Conservation (phyloP, 64 coral and sea anemone genomes). For the Porites lutea region DNA sequence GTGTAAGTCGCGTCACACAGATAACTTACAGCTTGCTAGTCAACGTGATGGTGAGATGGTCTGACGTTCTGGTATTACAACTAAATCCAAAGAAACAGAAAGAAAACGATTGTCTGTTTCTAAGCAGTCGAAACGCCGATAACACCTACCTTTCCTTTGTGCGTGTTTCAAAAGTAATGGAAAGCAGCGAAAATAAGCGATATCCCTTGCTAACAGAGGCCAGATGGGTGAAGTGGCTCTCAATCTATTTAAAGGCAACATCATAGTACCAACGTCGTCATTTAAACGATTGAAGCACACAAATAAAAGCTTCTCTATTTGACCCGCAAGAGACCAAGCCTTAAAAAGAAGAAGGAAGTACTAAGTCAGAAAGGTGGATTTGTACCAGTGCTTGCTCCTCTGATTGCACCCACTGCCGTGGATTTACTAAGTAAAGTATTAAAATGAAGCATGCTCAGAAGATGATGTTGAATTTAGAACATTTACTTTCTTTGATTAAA, state of each 20-base stretch:
- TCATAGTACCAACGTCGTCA: constrained; percentile 5
- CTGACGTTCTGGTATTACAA: too few relatives aligned
- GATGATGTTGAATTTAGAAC: background rate
- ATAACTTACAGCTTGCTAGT: too few relatives aligned
- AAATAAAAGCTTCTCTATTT: constrained; percentile 38
- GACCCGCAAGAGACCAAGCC: constrained; percentile 3
- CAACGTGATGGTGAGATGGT: too few relatives aligned
- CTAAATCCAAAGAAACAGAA: background rate
- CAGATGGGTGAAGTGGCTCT: constrained; percentile 11
- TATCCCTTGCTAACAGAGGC: background rate
- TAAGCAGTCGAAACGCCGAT: too few relatives aligned
- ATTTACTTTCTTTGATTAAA: too few relatives aligned
- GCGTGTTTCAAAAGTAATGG: too few relatives aligned
- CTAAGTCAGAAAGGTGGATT: constrained; percentile 21
- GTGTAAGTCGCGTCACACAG: background rate
- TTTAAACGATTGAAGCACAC: constrained; percentile 30
- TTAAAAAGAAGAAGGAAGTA: constrained; percentile 4
- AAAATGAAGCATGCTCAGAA: constrained; percentile 21
- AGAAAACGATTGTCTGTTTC: too few relatives aligned
- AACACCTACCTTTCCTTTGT: too few relatives aligned
- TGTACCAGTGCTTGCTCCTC: background rate
- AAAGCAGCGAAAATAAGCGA: background rate
- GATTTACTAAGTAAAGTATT: background rate
- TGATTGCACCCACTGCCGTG: background rate
- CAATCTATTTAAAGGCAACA: constrained; percentile 29